phyloP scores from a whole-genome alignment of 2,888 invertebrate genomes.

The Cephus pygmeus region DNA sequence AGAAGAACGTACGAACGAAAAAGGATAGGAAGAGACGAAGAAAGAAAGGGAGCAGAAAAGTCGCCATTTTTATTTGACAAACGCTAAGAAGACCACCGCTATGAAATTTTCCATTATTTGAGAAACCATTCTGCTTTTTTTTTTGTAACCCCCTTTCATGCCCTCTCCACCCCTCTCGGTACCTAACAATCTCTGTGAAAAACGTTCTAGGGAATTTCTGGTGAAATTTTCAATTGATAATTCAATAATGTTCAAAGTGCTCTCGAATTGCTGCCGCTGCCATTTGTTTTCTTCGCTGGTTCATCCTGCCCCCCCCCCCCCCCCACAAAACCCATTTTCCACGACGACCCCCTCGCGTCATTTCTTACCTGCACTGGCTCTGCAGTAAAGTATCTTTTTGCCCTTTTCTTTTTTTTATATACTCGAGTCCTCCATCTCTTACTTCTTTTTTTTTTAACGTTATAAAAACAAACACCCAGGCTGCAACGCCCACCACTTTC shows the following conservation, averaged over 20 bases:
- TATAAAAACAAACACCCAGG: background rate
- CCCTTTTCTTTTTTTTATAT: no score
- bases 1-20: no score
- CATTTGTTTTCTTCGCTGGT: background rate
- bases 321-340: no score
- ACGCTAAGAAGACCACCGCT: background rate
- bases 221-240: background rate
- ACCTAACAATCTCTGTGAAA: background rate
- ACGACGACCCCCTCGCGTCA: background rate
- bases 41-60: background rate
- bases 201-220: background rate
- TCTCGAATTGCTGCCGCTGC: background rate
- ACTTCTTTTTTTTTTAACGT: background rate
- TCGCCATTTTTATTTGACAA: background rate
- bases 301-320: no score
- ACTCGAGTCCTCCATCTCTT: no score
- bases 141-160: no score
- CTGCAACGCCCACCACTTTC: background rate
- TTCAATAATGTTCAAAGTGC: background rate
- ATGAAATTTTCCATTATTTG: background rate
- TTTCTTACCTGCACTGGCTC: background rate
- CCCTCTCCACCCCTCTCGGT: background rate
- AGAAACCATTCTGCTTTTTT: background rate
- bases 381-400: background rate
- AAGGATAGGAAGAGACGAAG: background rate